Base-by-base conservation (phyloP, 2,797 vertebrate genomes). In the Enteromius trimaculatus region DNA sequence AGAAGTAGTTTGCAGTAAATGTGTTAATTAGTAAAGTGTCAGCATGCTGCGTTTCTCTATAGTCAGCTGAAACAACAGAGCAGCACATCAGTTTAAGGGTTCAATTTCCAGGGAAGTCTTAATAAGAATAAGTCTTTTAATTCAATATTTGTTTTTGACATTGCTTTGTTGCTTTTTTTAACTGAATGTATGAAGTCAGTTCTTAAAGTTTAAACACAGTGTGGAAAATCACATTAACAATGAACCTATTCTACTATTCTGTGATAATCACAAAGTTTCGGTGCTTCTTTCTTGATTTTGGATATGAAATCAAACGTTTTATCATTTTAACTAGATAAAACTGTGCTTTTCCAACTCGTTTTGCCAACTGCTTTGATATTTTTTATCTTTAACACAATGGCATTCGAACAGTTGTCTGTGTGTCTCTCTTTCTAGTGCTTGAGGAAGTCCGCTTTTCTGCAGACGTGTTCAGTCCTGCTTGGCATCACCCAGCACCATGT, bases 401-500 rank as follows among this genome's bases (percentile, higher is more conserved):
- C 69, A 29, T 53, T 74, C 10, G 6, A 5, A 29, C 44, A 31
- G 51, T 23, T 31, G 29, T 34, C n/a, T 76, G 4, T 51, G 13
- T 77, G 62, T 86, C 21, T 83, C 34, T 68, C 37, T 77, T 23
- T 77, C 75, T 64, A 98, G 97, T 91, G 92, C 92, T 95, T 96
- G 95, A 97, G 92, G 93, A 92, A 92, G 91, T 92, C 90, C 87
- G 88, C 89, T 90, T 89, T 85, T 84, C 92, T 90, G 90, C 93
- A 91, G 89, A 93, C 91, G 92, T 90, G 86, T 92, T 92, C 90
- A 91, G 91, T 87, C 89, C 86, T 92, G 87, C 86, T 92, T 89
- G 85, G 83, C 92, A 86, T 92, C 88, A 81, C 90, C 90, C 68
- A 92, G 90, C 93, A 93, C 92, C 93, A 98, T 99, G 98, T 99